These are phyloP conservation scores for Epizoanthus stellaris DNA, from an alignment of 92 coral and sea anemone genomes.

Conservation along the genomic window DNA sequence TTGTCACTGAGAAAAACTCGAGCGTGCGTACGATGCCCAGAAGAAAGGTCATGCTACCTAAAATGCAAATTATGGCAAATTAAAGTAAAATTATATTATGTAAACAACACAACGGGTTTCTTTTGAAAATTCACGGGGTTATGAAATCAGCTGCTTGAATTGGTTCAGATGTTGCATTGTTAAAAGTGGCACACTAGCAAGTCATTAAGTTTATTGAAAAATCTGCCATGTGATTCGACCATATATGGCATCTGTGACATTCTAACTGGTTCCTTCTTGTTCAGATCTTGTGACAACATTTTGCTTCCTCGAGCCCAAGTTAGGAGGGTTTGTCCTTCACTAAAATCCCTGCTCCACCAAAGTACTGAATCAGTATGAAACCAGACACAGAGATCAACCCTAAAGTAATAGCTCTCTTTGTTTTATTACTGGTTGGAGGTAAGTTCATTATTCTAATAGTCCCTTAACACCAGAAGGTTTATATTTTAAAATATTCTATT, in stretches of 20 bases:
- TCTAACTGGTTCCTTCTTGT: not conserved
- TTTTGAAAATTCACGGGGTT: conserved; percentile 23
- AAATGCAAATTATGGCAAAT: conserved; percentile 22
- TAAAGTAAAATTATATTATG: conserved; percentile 2
- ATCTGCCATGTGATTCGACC: conserved; percentile 26
- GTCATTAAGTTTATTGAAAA: conserved; percentile 36
- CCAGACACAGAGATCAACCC: not conserved
- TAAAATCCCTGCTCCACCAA: not conserved
- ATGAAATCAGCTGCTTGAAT: conserved; percentile 37
- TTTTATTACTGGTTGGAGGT: conserved; percentile 4
- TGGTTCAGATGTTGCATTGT: conserved; percentile 45
- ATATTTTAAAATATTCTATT: not conserved
- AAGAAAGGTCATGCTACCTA: not conserved
- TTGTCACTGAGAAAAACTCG: too few relatives aligned
- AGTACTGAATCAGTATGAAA: not conserved
- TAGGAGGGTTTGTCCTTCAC: not conserved
- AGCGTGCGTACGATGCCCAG: too few relatives aligned
- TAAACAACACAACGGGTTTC: conserved; percentile 19
- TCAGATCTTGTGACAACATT: not conserved
- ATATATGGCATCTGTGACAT: conserved; percentile 32
- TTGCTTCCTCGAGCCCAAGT: not conserved
- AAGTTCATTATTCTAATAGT: not conserved
- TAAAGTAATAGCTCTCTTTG: not conserved
- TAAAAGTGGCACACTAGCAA: not conserved
- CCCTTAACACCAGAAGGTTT: not conserved